Conservation (phyloP, 2,888 invertebrate genomes). For the Harmothoe impar region DNA sequence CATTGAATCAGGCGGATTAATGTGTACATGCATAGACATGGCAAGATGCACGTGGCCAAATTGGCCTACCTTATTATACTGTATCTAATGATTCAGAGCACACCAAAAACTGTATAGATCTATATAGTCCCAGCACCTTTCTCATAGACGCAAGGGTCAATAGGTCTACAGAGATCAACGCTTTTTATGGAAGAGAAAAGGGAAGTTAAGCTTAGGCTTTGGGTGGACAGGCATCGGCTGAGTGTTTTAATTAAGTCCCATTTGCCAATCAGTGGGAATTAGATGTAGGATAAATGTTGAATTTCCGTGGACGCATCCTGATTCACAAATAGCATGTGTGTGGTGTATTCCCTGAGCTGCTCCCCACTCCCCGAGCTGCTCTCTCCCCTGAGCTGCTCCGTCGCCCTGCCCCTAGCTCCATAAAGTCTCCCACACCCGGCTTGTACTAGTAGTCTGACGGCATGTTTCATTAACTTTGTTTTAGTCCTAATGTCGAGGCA, state of each 20-base stretch:
- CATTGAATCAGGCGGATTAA: too few species aligned
- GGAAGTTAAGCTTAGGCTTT: neutral
- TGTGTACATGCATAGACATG: too few species aligned
- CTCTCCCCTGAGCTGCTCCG: neutral
- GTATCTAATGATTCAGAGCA: too few species aligned
- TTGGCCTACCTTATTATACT: too few species aligned
- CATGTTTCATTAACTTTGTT: slow-evolving; percentile 60
- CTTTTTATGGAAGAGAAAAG: too few species aligned
- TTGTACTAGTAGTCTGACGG: neutral
- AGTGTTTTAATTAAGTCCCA: neutral
- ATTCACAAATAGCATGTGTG: neutral
- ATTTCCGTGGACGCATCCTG: neutral
- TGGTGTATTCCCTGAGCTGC: neutral
- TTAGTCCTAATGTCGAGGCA: slow-evolving; percentile 42
- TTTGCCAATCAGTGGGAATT: slow-evolving; percentile 9
- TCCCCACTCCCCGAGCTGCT: neutral
- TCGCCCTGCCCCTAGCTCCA: neutral
- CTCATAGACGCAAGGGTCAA: too few species aligned
- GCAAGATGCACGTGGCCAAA: too few species aligned
- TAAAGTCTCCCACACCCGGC: neutral
- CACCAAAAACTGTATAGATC: too few species aligned
- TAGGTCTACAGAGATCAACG: too few species aligned
- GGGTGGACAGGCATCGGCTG: neutral
- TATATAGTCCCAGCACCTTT: too few species aligned
- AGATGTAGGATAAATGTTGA: slow-evolving; percentile 55